phyloP scores from a whole-genome alignment of 2,888 invertebrate genomes.

The Ephialtes manifestator region DNA sequence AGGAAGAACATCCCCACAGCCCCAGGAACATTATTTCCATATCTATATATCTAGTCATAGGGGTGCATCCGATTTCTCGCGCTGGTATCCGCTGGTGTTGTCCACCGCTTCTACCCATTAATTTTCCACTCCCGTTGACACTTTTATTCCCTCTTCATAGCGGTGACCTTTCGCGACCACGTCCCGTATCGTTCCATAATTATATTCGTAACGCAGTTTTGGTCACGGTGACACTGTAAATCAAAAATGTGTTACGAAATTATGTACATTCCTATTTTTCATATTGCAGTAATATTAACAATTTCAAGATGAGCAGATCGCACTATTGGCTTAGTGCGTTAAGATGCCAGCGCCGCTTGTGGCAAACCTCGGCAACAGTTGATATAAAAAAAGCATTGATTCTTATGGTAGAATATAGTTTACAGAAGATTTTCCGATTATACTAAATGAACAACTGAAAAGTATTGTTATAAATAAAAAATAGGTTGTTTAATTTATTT shows the following conservation, averaged over 20 bases:
- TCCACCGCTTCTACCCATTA: neutral
- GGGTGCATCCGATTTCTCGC: slow-evolving; percentile 10
- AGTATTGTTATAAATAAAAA: no score
- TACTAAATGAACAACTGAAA: no score
- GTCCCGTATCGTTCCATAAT: slow-evolving; percentile 31
- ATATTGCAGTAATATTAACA: neutral
- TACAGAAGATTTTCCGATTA: no score
- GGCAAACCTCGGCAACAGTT: no score
- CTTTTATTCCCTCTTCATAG: slow-evolving; percentile 11
- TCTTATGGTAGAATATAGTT: no score
- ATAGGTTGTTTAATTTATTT: no score
- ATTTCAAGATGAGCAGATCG: no score
- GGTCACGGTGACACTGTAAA: slow-evolving; percentile 17
- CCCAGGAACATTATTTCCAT: slow-evolving; percentile 33
- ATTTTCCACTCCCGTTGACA: slow-evolving; percentile 9
- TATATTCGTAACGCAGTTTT: slow-evolving; percentile 50
- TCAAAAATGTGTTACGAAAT: no score
- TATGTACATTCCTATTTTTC: neutral
- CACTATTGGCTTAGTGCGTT: no score
- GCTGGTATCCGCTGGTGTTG: neutral
- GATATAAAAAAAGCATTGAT: no score
- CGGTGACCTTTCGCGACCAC: slow-evolving; percentile 8
- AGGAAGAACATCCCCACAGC: slow-evolving; percentile 4
- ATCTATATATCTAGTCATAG: neutral
- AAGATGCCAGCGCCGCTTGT: no score